Base-by-base conservation (phyloP, 2,797 vertebrate species). In the Protonibea diacanthus region DNA sequence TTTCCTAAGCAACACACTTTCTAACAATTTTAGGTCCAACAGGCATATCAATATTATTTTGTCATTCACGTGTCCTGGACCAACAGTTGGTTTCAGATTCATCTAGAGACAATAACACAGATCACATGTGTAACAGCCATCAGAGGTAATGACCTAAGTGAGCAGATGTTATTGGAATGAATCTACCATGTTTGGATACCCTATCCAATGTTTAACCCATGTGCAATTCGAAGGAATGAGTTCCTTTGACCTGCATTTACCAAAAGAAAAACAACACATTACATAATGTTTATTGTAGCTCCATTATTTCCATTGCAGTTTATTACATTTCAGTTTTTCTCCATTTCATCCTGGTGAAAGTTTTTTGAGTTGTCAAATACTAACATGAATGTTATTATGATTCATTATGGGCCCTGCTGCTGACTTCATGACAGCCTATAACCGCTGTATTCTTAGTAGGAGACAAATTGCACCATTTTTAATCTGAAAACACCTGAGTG, bases 271-370 rank as follows among this genome's bases (percentile, higher is more conserved):
- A 53, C 2, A 47, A 23, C 15, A 13, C 15, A 5, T 10, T 4
- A 17, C 13, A 23, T 44, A 1, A 4, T n/a, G 52, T 38, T 40
- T 62, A 17, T 57, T 40, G n/a, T 29, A 47, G 11, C 11, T 48
- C 27, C n/a, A 56, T 42, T 69, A 45, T 57, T 57, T 44, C 21
- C 5, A 47, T 49, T 20, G 64, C 18, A 21, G 44, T 59, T 75
- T 27, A 60, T 45, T 14, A 33, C 33, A 7, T 38, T 51, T 3
- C 20, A 10, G n/a, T 21, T 14, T 48, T 47, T 20, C 21, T 15
- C 20, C 1, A 38, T 65, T 71, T 66, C 18, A 60, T 38, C 5
- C 47, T 17, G 13, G 5, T 6, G 23, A 61, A 29, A 21, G 9
- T 7, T n/a, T 33, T 45, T 71, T 21, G 6, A 14, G 13, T 51